These are phyloP conservation scores for Pristionchus japonicus DNA, from an alignment of 2,888 invertebrate genomes.

Conservation along the genomic window DNA sequence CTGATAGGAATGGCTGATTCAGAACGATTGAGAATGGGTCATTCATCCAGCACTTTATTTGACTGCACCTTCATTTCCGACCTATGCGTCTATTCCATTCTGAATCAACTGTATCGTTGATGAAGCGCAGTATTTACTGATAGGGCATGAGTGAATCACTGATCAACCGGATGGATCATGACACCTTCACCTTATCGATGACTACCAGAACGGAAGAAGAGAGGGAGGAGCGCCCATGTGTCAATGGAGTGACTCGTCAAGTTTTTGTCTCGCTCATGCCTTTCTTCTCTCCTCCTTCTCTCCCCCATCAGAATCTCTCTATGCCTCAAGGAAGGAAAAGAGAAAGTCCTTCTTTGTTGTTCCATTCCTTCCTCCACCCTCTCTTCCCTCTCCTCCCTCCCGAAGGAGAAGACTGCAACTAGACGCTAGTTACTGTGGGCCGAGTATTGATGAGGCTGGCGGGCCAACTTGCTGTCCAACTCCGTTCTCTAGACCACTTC, in stretches of 20 bases:
- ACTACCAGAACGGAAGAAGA: not conserved
- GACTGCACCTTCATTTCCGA: too few relatives aligned
- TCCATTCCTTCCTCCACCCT: conserved; percentile 28
- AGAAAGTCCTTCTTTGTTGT: conserved; percentile 34
- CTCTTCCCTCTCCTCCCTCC: not conserved
- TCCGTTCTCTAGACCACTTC: not conserved
- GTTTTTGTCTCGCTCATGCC: not conserved
- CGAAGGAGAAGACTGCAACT: not conserved
- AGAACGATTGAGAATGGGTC: too few relatives aligned
- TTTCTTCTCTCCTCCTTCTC: not conserved
- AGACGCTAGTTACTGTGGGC: not conserved
- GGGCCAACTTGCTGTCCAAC: not conserved
- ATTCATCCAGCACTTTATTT: too few relatives aligned
- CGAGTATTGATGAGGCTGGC: not conserved
- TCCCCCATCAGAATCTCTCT: conserved; percentile 21
- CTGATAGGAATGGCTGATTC: too few relatives aligned
- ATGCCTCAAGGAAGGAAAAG: not conserved
- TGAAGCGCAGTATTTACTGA: too few relatives aligned
- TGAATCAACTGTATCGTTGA: too few relatives aligned
- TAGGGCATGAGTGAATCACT: not conserved
- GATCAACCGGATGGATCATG: not conserved
- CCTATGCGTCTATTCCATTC: too few relatives aligned
- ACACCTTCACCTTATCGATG: not conserved
- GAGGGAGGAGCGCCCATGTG: not conserved
- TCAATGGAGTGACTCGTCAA: conserved; percentile 36